phyloP scores from a whole-genome alignment of 2,888 invertebrate genomes.

The Drosophila mimica region DNA sequence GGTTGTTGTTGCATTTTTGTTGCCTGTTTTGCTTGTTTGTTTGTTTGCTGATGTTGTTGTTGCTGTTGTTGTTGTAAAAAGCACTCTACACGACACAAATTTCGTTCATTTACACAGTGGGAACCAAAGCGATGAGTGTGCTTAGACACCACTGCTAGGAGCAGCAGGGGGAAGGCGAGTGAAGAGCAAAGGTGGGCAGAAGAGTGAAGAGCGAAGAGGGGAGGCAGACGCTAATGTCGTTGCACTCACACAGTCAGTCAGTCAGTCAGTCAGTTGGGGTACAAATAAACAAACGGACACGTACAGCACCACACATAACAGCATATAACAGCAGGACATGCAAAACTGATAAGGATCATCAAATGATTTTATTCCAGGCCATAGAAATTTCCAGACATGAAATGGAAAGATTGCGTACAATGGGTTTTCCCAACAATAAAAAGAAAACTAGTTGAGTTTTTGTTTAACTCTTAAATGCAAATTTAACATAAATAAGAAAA shows the following conservation, averaged over 20 bases:
- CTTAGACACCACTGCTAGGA: constrained; percentile 11
- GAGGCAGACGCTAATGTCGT: constrained; percentile 60
- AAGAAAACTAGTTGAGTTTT: not conserved
- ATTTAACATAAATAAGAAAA: not conserved
- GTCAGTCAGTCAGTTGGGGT: not conserved
- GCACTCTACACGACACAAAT: constrained; percentile 72
- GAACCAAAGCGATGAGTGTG: constrained; percentile 45
- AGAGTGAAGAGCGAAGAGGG: not conserved
- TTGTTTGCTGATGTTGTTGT: constrained; percentile 26
- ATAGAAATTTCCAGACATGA: constrained; percentile 10
- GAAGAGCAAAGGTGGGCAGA: not conserved
- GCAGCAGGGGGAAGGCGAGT: not conserved
- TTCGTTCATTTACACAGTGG: constrained; percentile 64
- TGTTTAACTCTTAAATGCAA: not conserved
- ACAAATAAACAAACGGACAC: constrained; percentile 27
- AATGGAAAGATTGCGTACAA: not conserved
- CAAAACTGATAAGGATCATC: constrained; percentile 37
- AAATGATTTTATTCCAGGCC: constrained; percentile 26
- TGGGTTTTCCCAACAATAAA: not conserved
- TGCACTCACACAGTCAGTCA: constrained; percentile 62
- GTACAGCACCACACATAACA: not conserved
- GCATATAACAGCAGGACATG: constrained; percentile 26
- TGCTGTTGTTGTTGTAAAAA: constrained; percentile 41
- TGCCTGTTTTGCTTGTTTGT: constrained; percentile 8
- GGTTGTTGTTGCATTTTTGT: constrained; percentile 24